phyloP scores from a whole-genome alignment of 2,113 vertebrate species.

The Lipophrys pholis region DNA sequence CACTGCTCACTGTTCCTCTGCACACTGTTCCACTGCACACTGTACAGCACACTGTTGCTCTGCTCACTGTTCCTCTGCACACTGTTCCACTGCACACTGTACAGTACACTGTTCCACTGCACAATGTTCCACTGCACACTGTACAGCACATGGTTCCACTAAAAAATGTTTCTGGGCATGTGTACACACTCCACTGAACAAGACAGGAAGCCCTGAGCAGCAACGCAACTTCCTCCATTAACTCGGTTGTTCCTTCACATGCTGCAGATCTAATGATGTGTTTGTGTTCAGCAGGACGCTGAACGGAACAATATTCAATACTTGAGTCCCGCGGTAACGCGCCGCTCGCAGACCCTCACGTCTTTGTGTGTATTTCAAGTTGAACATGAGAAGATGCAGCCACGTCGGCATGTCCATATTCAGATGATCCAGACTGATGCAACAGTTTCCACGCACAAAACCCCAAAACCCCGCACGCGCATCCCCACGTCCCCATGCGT shows the following conservation, averaged over 20 bases:
- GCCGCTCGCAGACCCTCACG: neutral
- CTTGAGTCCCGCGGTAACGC: too few relatives aligned
- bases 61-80: too few relatives aligned
- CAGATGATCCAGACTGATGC: conserved; percentile 62
- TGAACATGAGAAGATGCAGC: conserved; percentile 46
- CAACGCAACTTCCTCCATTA: conserved; percentile 5
- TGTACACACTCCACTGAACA: neutral
- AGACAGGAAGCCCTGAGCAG: neutral
- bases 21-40: too few relatives aligned
- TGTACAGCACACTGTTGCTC: too few relatives aligned
- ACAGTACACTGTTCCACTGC: too few relatives aligned
- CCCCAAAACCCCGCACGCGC: neutral
- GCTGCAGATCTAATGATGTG: too few relatives aligned
- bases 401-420: conserved; percentile 69
- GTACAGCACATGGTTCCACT: neutral
- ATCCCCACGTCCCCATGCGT: conserved; percentile 19
- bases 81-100: too few relatives aligned
- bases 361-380: conserved; percentile 37
- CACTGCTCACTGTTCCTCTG: too few relatives aligned
- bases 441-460: conserved; percentile 60
- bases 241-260: too few relatives aligned
- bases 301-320: too few relatives aligned
- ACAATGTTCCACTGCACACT: too few relatives aligned
- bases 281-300: too few relatives aligned
- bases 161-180: neutral